phyloP scores from a whole-genome alignment of 2,797 vertebrate species.

The Philypnodon macrostomus region DNA sequence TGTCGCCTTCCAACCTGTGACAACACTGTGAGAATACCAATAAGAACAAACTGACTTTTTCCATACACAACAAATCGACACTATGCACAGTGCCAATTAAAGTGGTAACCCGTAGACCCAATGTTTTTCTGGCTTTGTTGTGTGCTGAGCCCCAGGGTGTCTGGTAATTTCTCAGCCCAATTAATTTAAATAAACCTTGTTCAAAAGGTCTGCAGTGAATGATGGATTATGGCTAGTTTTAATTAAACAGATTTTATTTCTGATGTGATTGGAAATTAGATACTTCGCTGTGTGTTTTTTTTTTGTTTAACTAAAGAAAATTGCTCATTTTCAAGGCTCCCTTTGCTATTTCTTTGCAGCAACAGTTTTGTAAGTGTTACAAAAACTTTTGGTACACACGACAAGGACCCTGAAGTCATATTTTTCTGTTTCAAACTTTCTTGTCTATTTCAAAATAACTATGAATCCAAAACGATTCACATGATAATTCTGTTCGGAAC shows the following conservation, averaged over 20 bases:
- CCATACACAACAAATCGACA: slow-evolving; percentile 22
- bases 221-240: slow-evolving; percentile 59
- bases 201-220: slow-evolving; percentile 66
- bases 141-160: slow-evolving; percentile 24
- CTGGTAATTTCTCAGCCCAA: slow-evolving; percentile 49
- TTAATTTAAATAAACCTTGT: slow-evolving; percentile 57
- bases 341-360: slow-evolving; percentile 3
- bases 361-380: slow-evolving; percentile 14
- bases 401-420: slow-evolving; percentile 17
- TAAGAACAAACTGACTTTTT: slow-evolving; percentile 14
- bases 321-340: slow-evolving; percentile 27
- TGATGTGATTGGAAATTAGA: slow-evolving; percentile 29
- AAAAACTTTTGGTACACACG: neutral
- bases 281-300: slow-evolving; percentile 12
- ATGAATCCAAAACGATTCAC: slow-evolving; percentile 22
- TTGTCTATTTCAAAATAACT: slow-evolving; percentile 22
- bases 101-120: slow-evolving; percentile 24
- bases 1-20: neutral
- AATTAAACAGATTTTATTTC: slow-evolving; percentile 37
- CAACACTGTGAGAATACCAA: slow-evolving; percentile 4
- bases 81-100: slow-evolving; percentile 28
- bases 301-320: slow-evolving; percentile 17
- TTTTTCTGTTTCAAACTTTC: slow-evolving; percentile 18
- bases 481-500: slow-evolving; percentile 28
- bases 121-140: slow-evolving; percentile 22